Conservation (phyloP, 2,797 vertebrate genomes). For the Chiloscyllium punctatum region DNA sequence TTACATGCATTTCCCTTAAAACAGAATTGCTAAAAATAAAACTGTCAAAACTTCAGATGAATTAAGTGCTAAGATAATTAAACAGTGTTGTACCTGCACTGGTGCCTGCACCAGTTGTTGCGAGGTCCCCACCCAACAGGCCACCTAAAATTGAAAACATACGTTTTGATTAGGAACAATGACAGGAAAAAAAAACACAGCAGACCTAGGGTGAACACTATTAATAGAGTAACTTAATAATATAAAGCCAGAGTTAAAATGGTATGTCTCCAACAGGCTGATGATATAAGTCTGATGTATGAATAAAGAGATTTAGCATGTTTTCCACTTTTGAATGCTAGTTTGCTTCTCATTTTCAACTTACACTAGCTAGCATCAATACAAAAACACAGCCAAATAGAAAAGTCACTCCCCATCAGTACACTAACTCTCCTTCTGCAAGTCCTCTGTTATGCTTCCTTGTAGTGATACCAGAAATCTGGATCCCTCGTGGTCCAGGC, state of each 20-base stretch:
- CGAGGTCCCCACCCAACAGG: conserved; percentile 97
- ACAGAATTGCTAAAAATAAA: conserved; percentile 14
- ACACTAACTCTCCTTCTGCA: no score
- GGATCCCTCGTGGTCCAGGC: no score
- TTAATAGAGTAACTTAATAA: background rate
- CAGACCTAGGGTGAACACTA: background rate
- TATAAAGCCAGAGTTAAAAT: background rate
- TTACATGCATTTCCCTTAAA: background rate
- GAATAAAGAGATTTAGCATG: background rate
- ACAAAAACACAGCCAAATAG: background rate
- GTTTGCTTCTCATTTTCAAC: background rate
- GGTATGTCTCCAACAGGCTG: no score
- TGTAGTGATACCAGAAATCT: no score
- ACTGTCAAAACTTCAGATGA: conserved; percentile 19
- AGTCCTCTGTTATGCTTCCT: no score
- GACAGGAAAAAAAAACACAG: conserved; percentile 7
- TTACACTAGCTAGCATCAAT: background rate
- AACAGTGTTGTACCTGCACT: conserved; percentile 84
- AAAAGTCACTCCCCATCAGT: no score
- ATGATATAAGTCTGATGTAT: background rate
- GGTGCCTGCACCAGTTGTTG: conserved; percentile 96
- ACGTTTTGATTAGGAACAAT: conserved; percentile 43
- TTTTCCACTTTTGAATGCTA: background rate
- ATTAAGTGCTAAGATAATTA: conserved; percentile 36
- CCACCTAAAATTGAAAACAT: conserved; percentile 75